These are phyloP conservation scores for Pedionomus torquatus DNA, from an alignment of 2,113 vertebrate species.

Conservation along the genomic window DNA sequence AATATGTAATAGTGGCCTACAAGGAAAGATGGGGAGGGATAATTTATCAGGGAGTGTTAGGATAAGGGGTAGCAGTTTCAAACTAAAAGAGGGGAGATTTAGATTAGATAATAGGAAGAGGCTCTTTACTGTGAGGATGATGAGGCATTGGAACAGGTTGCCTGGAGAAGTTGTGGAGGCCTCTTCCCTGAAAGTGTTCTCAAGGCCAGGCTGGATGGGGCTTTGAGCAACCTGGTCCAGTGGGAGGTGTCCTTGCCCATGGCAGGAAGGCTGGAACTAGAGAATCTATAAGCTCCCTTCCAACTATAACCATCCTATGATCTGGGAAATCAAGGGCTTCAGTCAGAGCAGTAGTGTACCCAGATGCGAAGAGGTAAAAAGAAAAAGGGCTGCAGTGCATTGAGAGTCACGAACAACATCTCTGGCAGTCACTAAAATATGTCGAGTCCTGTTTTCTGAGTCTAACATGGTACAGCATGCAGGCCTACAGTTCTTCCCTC, in stretches of 20 bases:
- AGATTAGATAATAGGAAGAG: neutral
- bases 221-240: neutral
- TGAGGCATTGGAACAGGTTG: neutral
- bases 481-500: neutral
- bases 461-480: rapidly evolving
- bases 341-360: neutral
- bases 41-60: neutral
- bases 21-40: neutral
- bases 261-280: too few species aligned
- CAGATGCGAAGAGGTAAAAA: neutral
- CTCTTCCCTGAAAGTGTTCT: neutral
- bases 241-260: too few species aligned
- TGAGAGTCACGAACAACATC: neutral
- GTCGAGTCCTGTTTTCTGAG: neutral
- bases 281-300: too few species aligned
- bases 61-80: neutral
- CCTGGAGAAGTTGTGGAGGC: neutral
- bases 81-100: neutral
- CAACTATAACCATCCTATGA: too few species aligned
- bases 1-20: too few species aligned
- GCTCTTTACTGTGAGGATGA: neutral
- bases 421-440: neutral
- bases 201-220: neutral
- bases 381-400: neutral
- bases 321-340: neutral